Evolutionary conservation across 92 coral and sea anemone genomes (phyloP).

Genomic region (Isaurus tuberculatus): DNA sequence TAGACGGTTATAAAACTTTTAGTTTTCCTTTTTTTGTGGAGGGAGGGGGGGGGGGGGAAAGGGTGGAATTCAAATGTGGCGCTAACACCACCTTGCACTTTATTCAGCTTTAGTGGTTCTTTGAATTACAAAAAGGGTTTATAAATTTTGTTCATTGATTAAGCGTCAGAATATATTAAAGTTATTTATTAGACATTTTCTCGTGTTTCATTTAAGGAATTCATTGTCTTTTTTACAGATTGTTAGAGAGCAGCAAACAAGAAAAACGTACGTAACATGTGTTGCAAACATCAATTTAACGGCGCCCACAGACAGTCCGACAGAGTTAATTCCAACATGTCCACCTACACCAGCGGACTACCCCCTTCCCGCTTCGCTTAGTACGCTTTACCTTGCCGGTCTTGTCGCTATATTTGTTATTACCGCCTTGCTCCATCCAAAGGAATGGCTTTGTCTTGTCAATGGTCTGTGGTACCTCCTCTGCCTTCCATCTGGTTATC

Average conservation of each 20-base stretch:
- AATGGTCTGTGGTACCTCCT: conserved; percentile 71
- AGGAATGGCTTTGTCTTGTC: conserved; percentile 56
- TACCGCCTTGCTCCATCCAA: conserved; percentile 66
- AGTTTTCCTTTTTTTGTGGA: no score
- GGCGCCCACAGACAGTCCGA: not conserved
- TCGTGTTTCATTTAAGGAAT: not conserved
- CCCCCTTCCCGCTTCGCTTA: conserved; percentile 54
- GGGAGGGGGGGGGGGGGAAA: no score
- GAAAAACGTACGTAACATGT: not conserved
- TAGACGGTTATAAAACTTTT: no score
- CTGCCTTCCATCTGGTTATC: conserved; percentile 64
- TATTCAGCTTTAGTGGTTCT: no score
- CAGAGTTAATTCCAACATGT: conserved; percentile 14
- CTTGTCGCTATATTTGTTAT: conserved; percentile 54
- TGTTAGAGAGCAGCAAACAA: conserved; percentile 15
- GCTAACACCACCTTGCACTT: no score
- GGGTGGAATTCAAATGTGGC: no score
- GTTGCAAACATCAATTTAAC: not conserved
- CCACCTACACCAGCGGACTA: conserved; percentile 38
- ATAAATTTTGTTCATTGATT: no score
- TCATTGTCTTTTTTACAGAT: not conserved
- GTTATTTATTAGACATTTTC: no score
- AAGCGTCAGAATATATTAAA: no score
- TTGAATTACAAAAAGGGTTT: no score
- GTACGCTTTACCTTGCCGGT: conserved; percentile 64